A percentile compares a stretch with the other conserved stretches of the same genome.
Evolutionary conservation across 1,140 invertebrate genomes (phyloP).

Genomic region (Ephestia elutella): DNA sequence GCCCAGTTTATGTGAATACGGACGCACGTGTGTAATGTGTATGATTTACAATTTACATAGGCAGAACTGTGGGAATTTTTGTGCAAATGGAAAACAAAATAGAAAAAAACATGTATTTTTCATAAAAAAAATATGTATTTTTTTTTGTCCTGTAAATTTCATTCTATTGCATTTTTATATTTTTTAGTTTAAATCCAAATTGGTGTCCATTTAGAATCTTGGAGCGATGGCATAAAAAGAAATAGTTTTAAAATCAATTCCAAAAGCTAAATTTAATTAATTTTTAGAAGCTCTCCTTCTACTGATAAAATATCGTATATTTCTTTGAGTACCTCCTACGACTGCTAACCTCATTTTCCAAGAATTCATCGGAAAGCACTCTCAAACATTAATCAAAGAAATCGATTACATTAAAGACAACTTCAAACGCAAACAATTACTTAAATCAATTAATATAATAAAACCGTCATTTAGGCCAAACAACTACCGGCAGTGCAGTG

Average conservation of each 20-base stretch:
- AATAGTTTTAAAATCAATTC: no score
- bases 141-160: no score
- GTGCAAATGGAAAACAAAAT: no score
- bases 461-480: constrained; percentile 27
- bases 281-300: neutral
- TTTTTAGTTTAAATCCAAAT: no score
- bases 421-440: neutral
- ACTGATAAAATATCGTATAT: neutral
- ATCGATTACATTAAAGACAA: neutral
- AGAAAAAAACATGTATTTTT: no score
- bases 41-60: no score
- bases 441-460: constrained; percentile 17
- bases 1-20: neutral
- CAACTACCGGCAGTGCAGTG: neutral
- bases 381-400: neutral
- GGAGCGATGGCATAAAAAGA: no score
- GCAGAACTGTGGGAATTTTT: no score
- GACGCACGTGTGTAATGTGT: no score
- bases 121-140: no score
- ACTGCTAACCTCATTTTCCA: neutral
- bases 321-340: neutral
- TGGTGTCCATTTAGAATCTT: no score
- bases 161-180: no score
- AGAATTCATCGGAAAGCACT: neutral
- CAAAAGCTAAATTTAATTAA: neutral